Evolutionary conservation across 2,797 vertebrate species (phyloP).

Genomic region (Clamator glandarius): DNA sequence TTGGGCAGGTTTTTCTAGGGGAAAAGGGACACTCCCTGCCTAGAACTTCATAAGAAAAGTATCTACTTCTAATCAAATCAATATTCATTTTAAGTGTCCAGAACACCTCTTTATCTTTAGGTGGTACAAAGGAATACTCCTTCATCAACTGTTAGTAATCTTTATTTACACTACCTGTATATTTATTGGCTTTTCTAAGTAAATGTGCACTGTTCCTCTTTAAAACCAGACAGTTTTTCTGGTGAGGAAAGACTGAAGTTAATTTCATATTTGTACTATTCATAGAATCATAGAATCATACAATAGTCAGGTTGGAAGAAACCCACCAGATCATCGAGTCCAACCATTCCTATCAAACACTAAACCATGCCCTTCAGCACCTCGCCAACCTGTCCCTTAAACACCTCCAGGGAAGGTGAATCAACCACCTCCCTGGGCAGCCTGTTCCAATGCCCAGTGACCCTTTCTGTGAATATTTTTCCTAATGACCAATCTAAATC

Average conservation of each 20-base stretch:
- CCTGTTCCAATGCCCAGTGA: no score
- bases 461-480: no score
- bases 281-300: no score
- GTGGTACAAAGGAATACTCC: neutral
- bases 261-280: neutral
- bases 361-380: no score
- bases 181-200: neutral
- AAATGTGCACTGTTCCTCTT: neutral
- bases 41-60: neutral
- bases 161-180: neutral
- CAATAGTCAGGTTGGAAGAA: no score
- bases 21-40: accelerated
- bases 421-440: no score
- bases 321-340: no score
- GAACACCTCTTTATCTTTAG: neutral
- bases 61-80: neutral
- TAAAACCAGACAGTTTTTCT: neutral
- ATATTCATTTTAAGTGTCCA: neutral
- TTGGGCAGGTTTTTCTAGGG: accelerated
- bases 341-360: no score
- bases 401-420: no score
- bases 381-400: no score
- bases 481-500: no score
- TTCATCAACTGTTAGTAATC: neutral
- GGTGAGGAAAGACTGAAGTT: neutral